A percentile compares a stretch with the other conserved stretches of the same genome.
phyloP scores from a whole-genome alignment of 2,888 invertebrate genomes.

The Onthophagus sagittarius region DNA sequence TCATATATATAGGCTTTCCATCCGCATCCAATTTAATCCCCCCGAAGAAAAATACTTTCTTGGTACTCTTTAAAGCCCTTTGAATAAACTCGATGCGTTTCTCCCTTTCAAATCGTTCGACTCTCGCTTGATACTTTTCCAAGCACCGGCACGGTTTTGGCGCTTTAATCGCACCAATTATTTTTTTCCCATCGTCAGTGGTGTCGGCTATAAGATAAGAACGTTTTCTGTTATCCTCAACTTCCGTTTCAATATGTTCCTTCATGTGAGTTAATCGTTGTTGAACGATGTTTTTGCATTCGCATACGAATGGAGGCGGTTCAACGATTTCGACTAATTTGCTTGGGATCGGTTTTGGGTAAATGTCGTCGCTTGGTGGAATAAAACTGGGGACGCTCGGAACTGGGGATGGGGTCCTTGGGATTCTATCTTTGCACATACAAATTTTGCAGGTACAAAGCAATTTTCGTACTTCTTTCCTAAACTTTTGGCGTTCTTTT shows the following conservation, averaged over 20 bases:
- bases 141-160: conserved; percentile 35
- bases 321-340: conserved; percentile 16
- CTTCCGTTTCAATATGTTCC: neutral
- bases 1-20: conserved; percentile 34
- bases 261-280: conserved; percentile 5
- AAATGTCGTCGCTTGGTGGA: neutral
- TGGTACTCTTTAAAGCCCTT: conserved; percentile 23
- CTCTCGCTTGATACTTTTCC: conserved; percentile 29
- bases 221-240: conserved; percentile 10
- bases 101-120: conserved; percentile 28
- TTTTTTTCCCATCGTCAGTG: conserved; percentile 26
- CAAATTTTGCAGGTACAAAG: conserved; percentile 16
- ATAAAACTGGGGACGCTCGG: conserved; percentile 10
- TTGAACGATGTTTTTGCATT: conserved; percentile 20
- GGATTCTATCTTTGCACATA: neutral
- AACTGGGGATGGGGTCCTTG: neutral
- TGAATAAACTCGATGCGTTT: conserved; percentile 23
- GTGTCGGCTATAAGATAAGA: conserved; percentile 31
- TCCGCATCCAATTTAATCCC: conserved; percentile 32
- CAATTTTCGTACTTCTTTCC: neutral
- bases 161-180: conserved; percentile 33
- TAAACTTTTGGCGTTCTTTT: neutral
- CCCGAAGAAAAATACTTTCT: conserved; percentile 24
- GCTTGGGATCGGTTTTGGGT: conserved; percentile 6
- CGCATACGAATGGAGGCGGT: conserved; percentile 14